Evolutionary conservation across 2,888 invertebrate genomes (phyloP).

Genomic region (Ephialtes manifestator): DNA sequence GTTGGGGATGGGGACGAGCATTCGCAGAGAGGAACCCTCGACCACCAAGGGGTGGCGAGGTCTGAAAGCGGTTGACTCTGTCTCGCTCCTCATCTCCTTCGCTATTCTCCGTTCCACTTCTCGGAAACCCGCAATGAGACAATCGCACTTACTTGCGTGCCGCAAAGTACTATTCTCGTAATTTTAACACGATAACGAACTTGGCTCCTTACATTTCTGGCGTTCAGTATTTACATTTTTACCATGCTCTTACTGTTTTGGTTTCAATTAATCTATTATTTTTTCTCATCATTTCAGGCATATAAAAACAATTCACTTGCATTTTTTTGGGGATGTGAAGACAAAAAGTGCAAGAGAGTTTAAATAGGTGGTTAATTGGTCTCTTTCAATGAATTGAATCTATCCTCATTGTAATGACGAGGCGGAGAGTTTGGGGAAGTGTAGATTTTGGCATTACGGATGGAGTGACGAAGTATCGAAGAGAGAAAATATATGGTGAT

Average conservation of each 20-base stretch:
- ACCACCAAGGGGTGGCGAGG: slow-evolving; percentile 22
- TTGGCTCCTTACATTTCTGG: slow-evolving; percentile 8
- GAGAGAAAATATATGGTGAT: no score
- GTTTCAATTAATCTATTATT: slow-evolving; percentile 30
- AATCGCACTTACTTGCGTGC: slow-evolving; percentile 6
- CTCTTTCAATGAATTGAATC: no score
- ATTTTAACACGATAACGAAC: slow-evolving; percentile 26
- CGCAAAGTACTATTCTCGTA: not conserved
- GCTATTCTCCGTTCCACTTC: slow-evolving; percentile 3
- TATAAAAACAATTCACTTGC: not conserved
- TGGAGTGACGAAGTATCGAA: no score
- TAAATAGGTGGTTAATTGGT: no score
- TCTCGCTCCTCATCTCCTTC: slow-evolving; percentile 21
- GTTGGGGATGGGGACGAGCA: not conserved
- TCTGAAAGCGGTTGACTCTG: slow-evolving; percentile 51
- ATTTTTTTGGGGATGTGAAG: no score
- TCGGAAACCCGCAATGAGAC: slow-evolving; percentile 33
- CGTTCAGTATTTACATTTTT: not conserved
- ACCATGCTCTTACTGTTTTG: not conserved
- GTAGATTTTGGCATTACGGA: no score
- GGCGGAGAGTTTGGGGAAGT: no score
- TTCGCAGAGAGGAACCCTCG: not conserved
- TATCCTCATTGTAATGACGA: no score
- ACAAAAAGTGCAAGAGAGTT: no score
- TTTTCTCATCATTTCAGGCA: not conserved